phyloP scores from a whole-genome alignment of 2,888 invertebrate species.

The Rhodophaea formosa region DNA sequence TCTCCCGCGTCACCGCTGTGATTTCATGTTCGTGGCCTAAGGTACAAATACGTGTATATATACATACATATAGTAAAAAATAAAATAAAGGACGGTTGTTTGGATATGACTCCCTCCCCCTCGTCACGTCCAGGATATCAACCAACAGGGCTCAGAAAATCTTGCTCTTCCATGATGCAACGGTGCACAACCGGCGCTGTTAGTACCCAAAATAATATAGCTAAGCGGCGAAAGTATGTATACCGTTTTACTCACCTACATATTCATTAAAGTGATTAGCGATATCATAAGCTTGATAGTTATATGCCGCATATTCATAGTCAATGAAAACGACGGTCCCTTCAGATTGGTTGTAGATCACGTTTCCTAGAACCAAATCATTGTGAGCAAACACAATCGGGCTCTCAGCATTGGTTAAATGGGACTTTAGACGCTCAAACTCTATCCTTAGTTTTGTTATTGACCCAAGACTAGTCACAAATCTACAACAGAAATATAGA shows the following conservation, averaged over 20 bases:
- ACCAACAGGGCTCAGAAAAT: too few species aligned
- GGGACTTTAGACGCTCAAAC: constrained; percentile 83
- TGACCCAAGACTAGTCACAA: constrained; percentile 84
- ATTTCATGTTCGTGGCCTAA: too few species aligned
- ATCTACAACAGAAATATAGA: constrained; percentile 78
- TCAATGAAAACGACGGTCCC: constrained; percentile 94
- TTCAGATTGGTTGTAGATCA: constrained; percentile 88
- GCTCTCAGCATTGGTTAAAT: constrained; percentile 83
- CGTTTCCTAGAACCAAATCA: constrained; percentile 96
- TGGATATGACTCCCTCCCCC: too few species aligned
- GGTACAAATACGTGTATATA: too few species aligned
- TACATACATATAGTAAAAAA: too few species aligned
- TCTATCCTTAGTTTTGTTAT: constrained; percentile 86
- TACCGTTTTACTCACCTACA: constrained; percentile 85
- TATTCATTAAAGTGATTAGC: constrained; percentile 99
- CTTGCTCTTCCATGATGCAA: too few species aligned
- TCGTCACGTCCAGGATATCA: too few species aligned
- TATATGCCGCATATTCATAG: constrained; percentile 96
- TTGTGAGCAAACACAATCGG: constrained; percentile 98
- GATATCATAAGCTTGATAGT: constrained; percentile 97
- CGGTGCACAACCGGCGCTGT: too few species aligned
- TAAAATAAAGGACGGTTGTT: too few species aligned
- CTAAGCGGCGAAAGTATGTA: too few species aligned
- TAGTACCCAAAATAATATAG: too few species aligned
- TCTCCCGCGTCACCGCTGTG: too few species aligned